Evolutionary conservation across 2,888 invertebrate species (phyloP).

Genomic region (Epirrhoe tristata): DNA sequence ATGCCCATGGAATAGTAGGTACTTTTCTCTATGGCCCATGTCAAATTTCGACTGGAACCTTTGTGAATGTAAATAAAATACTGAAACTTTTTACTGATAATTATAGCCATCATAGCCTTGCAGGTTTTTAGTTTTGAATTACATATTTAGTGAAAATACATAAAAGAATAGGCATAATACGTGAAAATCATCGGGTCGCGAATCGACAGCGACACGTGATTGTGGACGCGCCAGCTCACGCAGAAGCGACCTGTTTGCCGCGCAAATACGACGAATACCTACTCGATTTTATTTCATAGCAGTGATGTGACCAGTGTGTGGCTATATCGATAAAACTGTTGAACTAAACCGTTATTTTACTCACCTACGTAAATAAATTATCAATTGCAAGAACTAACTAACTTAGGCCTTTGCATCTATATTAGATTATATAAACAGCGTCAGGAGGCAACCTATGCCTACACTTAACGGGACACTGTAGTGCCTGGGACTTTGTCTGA

Average conservation of each 20-base stretch:
- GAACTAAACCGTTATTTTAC: neutral
- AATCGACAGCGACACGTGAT: conserved; percentile 56
- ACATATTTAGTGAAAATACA: conserved; percentile 2
- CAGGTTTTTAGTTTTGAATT: neutral
- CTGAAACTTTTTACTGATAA: neutral
- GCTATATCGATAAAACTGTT: conserved; percentile 5
- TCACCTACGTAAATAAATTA: too few relatives aligned
- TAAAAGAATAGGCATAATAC: conserved; percentile 15
- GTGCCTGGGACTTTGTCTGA: too few relatives aligned
- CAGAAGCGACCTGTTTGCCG: conserved; percentile 61
- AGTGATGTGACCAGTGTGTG: conserved; percentile 35
- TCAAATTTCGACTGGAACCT: neutral
- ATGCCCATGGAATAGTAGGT: too few relatives aligned
- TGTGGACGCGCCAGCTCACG: conserved; percentile 55
- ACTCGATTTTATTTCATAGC: conserved; percentile 52
- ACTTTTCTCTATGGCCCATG: too few relatives aligned
- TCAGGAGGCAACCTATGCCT: too few relatives aligned
- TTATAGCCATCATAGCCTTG: neutral
- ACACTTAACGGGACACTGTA: too few relatives aligned
- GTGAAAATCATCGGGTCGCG: conserved; percentile 32
- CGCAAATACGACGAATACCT: conserved; percentile 54
- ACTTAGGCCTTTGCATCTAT: too few relatives aligned
- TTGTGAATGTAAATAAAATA: too few relatives aligned
- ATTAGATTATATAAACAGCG: too few relatives aligned
- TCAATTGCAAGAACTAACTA: too few relatives aligned